Percentiles rank a stretch among this genome's conserved stretches.
These are phyloP conservation scores for Coilia nasus DNA, from an alignment of 2,797 vertebrate genomes.

Conservation along the genomic window DNA sequence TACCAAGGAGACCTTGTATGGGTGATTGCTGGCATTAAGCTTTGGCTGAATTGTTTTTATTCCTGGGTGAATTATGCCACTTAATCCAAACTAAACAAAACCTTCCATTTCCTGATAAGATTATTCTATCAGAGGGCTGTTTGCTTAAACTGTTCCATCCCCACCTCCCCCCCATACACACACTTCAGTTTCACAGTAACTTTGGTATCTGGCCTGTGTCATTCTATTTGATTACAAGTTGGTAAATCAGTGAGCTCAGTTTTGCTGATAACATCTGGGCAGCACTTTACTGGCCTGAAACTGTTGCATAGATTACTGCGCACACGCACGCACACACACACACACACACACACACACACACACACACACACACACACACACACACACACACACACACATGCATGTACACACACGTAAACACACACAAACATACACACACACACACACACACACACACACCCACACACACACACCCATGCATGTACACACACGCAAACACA, in stretches of 20 bases:
- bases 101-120: not conserved
- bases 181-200: not conserved
- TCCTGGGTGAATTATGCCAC: not conserved
- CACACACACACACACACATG: too few relatives aligned
- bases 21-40: not conserved
- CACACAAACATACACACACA: too few relatives aligned
- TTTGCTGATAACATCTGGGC: not conserved
- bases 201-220: not conserved
- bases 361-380: too few relatives aligned
- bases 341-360: too few relatives aligned
- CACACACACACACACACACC: too few relatives aligned
- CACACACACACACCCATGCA: too few relatives aligned
- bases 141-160: not conserved
- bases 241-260: slow-evolving; percentile 8
- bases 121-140: not conserved
- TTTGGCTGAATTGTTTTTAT: not conserved
- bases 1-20: not conserved
- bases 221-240: not conserved
- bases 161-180: not conserved
- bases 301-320: not conserved
- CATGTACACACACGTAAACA: too few relatives aligned
- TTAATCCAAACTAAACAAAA: not conserved
- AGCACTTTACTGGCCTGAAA: not conserved
- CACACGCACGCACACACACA: too few relatives aligned
- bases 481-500: too few relatives aligned